Evolutionary conservation across 2,113 vertebrate species (phyloP).

Genomic region (Callipepla californica): DNA sequence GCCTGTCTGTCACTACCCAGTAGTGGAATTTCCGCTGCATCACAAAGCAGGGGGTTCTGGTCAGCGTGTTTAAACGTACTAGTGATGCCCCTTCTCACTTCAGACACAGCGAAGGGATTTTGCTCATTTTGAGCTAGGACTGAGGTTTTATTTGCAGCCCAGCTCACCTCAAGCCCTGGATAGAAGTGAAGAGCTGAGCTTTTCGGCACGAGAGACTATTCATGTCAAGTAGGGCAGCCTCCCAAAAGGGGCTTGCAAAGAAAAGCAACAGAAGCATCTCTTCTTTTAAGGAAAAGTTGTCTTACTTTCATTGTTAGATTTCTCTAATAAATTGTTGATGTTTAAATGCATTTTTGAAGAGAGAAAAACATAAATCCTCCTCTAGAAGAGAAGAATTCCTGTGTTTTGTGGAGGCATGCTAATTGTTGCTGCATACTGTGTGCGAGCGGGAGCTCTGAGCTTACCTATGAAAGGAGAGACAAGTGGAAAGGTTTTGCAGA

Average conservation of each 20-base stretch:
- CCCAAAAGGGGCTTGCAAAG: neutral
- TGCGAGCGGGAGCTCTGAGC: neutral
- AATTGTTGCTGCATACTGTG: neutral
- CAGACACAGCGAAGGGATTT: neutral
- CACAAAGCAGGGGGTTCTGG: neutral
- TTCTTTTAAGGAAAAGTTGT: neutral
- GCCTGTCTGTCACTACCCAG: neutral
- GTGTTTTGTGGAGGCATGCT: neutral
- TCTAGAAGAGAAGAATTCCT: conserved; percentile 11
- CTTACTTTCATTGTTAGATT: neutral
- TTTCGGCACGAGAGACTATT: neutral
- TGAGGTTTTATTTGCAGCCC: neutral
- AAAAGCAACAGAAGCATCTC: neutral
- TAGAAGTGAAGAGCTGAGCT: neutral
- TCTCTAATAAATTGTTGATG: neutral
- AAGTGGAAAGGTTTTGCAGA: neutral
- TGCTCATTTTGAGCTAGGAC: neutral
- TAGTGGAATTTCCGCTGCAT: neutral
- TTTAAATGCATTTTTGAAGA: neutral
- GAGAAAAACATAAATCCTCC: neutral
- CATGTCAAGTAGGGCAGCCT: neutral
- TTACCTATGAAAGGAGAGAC: neutral
- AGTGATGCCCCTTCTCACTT: neutral
- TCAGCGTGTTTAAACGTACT: neutral
- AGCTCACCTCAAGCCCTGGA: neutral